These are phyloP conservation scores for Myotis vivesi DNA, from an alignment of 2,797 vertebrate species.

Conservation along the genomic window DNA sequence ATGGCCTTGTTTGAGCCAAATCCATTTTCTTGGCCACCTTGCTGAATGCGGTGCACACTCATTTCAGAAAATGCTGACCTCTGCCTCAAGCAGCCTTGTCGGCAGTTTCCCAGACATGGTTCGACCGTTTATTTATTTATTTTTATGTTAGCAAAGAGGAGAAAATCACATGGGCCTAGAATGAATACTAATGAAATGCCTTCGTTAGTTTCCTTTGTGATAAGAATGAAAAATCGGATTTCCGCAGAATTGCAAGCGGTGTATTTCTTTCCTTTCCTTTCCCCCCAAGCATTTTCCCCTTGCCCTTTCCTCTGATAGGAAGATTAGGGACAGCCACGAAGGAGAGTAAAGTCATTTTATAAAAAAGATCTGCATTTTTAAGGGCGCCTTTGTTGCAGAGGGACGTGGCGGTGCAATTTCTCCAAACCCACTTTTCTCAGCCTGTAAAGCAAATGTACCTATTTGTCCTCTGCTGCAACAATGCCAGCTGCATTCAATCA, in stretches of 20 bases:
- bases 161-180: slow-evolving; percentile 84
- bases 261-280: slow-evolving; percentile 64
- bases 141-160: slow-evolving; percentile 83
- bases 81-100: slow-evolving; percentile 54
- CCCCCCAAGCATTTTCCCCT: slow-evolving; percentile 51
- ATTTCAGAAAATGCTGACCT: slow-evolving; percentile 80
- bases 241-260: slow-evolving; percentile 78
- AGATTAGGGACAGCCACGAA: slow-evolving; percentile 80
- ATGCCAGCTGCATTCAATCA: slow-evolving; percentile 92
- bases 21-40: slow-evolving; percentile 81
- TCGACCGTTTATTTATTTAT: slow-evolving; percentile 79
- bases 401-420: slow-evolving; percentile 84
- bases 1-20: slow-evolving; percentile 74
- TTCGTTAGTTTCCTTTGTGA: slow-evolving; percentile 86
- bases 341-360: slow-evolving; percentile 83
- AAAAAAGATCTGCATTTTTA: slow-evolving; percentile 86
- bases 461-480: slow-evolving; percentile 90
- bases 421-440: slow-evolving; percentile 86
- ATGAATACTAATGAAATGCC: slow-evolving; percentile 87
- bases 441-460: slow-evolving; percentile 88
- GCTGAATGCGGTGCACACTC: slow-evolving; percentile 72
- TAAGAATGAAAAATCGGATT: slow-evolving; percentile 84
- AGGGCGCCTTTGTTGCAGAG: slow-evolving; percentile 86
- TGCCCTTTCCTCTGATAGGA: slow-evolving; percentile 83
- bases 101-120: slow-evolving; percentile 64